phyloP scores from a whole-genome alignment of 1,140 invertebrate genomes.

The Scaptomyza hsui region DNA sequence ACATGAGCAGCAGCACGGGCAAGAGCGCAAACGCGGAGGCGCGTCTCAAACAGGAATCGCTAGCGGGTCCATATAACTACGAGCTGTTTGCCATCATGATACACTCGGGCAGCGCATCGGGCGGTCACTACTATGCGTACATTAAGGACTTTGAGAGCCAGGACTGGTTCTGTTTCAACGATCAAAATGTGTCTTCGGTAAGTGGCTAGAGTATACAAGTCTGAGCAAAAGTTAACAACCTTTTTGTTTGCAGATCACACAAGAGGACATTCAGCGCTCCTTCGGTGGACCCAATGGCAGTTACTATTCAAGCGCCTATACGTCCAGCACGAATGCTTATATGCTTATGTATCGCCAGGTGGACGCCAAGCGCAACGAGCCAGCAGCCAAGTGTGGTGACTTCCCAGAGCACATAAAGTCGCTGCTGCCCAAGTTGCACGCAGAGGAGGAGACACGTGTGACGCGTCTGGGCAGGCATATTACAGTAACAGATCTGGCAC shows the following conservation, averaged over 20 bases:
- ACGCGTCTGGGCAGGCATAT: constrained; percentile 84
- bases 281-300: constrained; percentile 89
- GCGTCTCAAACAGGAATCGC: constrained; percentile 56
- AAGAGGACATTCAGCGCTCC: constrained; percentile 93
- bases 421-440: constrained; percentile 88
- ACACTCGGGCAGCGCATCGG: constrained; percentile 95
- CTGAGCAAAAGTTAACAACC: not conserved
- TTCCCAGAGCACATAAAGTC: constrained; percentile 91
- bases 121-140: constrained; percentile 97
- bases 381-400: constrained; percentile 88
- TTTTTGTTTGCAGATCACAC: constrained; percentile 87
- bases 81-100: constrained; percentile 97
- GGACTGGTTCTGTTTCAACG: constrained; percentile 94
- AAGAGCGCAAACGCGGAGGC: constrained; percentile 56
- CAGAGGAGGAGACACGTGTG: constrained; percentile 88
- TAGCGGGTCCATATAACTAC: constrained; percentile 91
- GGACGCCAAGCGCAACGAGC: constrained; percentile 88
- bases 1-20: constrained; percentile 86
- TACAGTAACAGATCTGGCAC: constrained; percentile 63
- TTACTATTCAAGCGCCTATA: constrained; percentile 91
- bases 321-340: constrained; percentile 95
- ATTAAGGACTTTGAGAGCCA: constrained; percentile 93
- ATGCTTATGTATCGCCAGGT: constrained; percentile 97
- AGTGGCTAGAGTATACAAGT: constrained; percentile 34
- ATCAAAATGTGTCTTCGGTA: constrained; percentile 89